Base-by-base conservation (phyloP, 2,113 vertebrate species). In the Megaptera novaeangliae region DNA sequence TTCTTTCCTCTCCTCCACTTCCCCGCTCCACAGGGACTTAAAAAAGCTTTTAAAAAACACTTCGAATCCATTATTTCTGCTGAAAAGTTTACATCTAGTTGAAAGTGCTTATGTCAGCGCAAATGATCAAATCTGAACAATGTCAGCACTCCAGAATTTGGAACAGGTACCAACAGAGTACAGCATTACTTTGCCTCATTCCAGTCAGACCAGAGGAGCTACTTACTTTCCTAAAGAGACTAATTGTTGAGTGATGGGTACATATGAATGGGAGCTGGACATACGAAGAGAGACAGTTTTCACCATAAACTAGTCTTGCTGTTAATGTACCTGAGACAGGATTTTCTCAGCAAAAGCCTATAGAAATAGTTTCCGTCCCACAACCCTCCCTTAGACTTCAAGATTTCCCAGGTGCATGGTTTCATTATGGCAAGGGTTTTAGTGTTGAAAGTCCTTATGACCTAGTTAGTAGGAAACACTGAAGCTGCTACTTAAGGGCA, bases 11-110 rank as follows among this genome's bases (percentile, higher is more conserved):
- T 55, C 61, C 23, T 88, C 15, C 1, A 36, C 34, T 57, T 31
- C 11, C 13, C n/a, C 11, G 57, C 12, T 69, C 36, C 83, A 61
- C 41, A 92, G 82, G 97, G 74, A 25, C 61, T 92, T 96, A 80
- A 84, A 97, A 46, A n/a, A 82, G 20, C 36, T 93, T 86, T 72
- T 31, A 39, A 82, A 90, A 93, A 92, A 55, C 4, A 75, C 6
- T 96, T 74, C 57, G 83, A 96, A 85, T 72, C 27, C 17, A 17
- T 94, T 82, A 29, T 84, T 96, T 46, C 39, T 96, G 14, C 27
- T 94, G 77, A 74, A 77, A 96, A 81, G n/a, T 88, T 95, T 87
- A 44, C 8, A 90, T 4, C 23, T 27, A 55, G 55, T 39, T 96
- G 81, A 8, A 92, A 91, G 39, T 46, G 25, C 71, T 86, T 96